phyloP scores from a whole-genome alignment of 2,888 invertebrate species.

The Elaeidobius kamerunicus region DNA sequence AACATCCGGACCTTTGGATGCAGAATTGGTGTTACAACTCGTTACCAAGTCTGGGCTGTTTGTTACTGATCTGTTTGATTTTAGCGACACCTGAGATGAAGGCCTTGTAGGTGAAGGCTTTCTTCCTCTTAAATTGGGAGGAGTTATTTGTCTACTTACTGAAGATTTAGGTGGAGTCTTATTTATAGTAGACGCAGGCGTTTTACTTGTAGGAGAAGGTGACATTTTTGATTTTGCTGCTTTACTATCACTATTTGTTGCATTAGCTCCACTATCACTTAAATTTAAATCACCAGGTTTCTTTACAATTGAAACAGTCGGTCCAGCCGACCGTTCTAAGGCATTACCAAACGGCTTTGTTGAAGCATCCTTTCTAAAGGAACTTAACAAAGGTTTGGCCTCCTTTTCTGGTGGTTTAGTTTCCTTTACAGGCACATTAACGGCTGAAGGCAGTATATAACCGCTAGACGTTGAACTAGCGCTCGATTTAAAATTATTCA shows the following conservation, averaged over 20 bases:
- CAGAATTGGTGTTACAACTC: constrained; percentile 58
- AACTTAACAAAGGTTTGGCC: constrained; percentile 34
- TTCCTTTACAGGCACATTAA: constrained; percentile 59
- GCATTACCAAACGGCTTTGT: constrained; percentile 37
- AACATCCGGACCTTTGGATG: constrained; percentile 60
- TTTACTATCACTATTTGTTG: constrained; percentile 32
- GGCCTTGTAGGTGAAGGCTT: constrained; percentile 44
- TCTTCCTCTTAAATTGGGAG: constrained; percentile 52
- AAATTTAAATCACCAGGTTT: constrained; percentile 15
- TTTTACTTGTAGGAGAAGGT: constrained; percentile 31
- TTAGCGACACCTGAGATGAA: constrained; percentile 33
- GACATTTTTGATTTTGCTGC: constrained; percentile 33
- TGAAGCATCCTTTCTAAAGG: constrained; percentile 38
- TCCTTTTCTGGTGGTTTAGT: constrained; percentile 17
- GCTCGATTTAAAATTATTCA: constrained; percentile 51
- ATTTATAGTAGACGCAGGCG: constrained; percentile 34
- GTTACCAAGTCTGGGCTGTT: constrained; percentile 74
- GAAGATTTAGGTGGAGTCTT: constrained; percentile 29
- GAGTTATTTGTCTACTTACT: constrained; percentile 44
- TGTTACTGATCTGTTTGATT: constrained; percentile 42
- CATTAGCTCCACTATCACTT: constrained; percentile 26
- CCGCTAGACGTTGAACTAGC: constrained; percentile 62
- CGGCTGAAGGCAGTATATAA: constrained; percentile 69
- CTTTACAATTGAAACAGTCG: constrained; percentile 31
- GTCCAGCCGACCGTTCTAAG: constrained; percentile 37